Percentiles rank a stretch among this genome's conserved stretches.
These are phyloP conservation scores for Sakesphorus luctuosus DNA, from an alignment of 2,113 vertebrate genomes.

Conservation along the genomic window DNA sequence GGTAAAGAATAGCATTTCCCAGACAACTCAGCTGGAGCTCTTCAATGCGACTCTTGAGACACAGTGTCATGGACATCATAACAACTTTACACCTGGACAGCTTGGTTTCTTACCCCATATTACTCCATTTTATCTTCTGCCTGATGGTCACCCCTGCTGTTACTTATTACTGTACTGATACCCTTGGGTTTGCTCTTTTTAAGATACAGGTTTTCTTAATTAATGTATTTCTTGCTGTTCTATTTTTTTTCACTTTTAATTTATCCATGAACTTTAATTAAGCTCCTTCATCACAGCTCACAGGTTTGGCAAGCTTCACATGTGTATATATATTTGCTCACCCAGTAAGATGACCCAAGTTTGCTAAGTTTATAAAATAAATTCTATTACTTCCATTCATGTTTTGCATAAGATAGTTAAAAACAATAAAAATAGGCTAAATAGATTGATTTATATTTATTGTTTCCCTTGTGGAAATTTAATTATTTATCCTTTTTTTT, in stretches of 20 bases:
- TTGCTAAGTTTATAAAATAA: neutral
- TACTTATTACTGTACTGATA: conserved; percentile 43
- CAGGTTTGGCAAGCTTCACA: conserved; percentile 37
- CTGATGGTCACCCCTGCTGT: conserved; percentile 42
- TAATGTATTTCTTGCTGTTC: conserved; percentile 40
- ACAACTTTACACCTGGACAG: conserved; percentile 21
- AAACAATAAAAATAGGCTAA: neutral
- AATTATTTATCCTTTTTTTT: neutral
- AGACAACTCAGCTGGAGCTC: neutral
- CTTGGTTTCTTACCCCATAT: neutral
- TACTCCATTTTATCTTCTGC: conserved; percentile 29
- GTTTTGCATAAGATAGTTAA: neutral
- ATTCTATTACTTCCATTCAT: neutral
- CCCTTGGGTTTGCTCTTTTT: conserved; percentile 25
- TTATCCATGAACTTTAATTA: conserved; percentile 65
- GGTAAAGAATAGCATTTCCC: neutral
- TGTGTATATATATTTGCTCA: neutral
- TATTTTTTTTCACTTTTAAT: conserved; percentile 36
- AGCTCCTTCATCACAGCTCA: conserved; percentile 50
- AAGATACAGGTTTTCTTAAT: conserved; percentile 54
- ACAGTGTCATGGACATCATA: neutral
- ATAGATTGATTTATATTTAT: neutral
- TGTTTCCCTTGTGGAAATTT: neutral
- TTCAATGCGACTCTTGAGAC: neutral
- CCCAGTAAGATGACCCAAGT: conserved; percentile 9